Evolutionary conservation across 2,888 invertebrate species (phyloP), one percentile per base, ranked within the genome.

Genomic region (Drosophila kuntzei): DNA sequence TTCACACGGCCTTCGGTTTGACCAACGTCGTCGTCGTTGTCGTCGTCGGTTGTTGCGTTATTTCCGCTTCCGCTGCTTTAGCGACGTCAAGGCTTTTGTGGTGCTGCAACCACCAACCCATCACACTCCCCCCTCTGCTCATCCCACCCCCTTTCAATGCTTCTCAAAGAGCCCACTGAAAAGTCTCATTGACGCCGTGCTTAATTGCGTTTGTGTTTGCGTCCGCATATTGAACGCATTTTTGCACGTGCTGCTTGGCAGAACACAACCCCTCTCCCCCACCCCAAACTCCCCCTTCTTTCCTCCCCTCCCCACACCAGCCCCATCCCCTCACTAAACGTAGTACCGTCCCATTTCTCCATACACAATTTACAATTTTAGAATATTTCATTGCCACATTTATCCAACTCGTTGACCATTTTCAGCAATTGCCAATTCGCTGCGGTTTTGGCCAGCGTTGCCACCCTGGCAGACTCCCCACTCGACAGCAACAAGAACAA

Each of bases 121-220:
- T 20, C 41, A 41, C 8, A 27, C 27, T 2, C 22, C 22, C 3
- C 18, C 37, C 50, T 44, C 37, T 27, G 18, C 29, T 49, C 39
- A 43, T 9, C 1, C 12, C 16, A 4, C 14, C 29, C 20, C 14
- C 36, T 22, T 9, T n/a, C 39, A 20, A 25, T 37, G 12, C 16
- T 25, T 12, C 29, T 12, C 39, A 25, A 25, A 18, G 12, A 34
- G 8, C 11, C 27, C 18, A 18, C 49, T 27, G 37, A 44, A 64
- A 70, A 66, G 65, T 87, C 85, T 85, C 88, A 76, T 85, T 81
- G 89, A 83, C 80, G 87, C 84, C 74, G 79, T 79, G 89, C 88
- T 89, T 85, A 85, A 85, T 85, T 85, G 85, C 89, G 88, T 85
- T 85, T 85, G 88, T 85, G 85, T 89, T 87, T 84, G 79, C 69